Base-by-base conservation (phyloP, 2,113 vertebrate species). In the Pterocles gutturalis region DNA sequence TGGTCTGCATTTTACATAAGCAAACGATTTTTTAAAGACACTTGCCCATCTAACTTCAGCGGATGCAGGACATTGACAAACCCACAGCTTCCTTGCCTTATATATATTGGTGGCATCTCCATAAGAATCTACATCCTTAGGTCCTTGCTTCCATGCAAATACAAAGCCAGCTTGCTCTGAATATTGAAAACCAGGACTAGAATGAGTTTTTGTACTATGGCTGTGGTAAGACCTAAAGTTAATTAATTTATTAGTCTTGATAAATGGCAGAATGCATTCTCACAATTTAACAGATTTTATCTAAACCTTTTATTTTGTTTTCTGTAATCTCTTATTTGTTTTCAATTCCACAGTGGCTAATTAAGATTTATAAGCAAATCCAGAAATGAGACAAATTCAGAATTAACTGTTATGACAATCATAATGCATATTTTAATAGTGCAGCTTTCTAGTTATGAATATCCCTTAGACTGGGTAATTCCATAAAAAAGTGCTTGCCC, bases 311-410 rank as follows among this genome's bases (percentile, higher is more conserved):
- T 80, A 19, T 73, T 89, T 89, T 83, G 18, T 49, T 90, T 88
- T 67, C 21, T 22, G 7, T 62, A 93, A 83, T 71, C 19, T 82
- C 43, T 55, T 82, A 51, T 87, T 95, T 72, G 25, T 6, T 18
- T 83, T 75, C 25, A 77, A 14, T 64, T 91, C 87, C 54, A 67
- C 51, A 34, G 58, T 33, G n/a, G 36, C 25, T 91, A 94, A 88
- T 96, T 91, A 76, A 83, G 29, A 61, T 79, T 78, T 78, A 79
- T 71, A 90, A 88, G 45, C 54, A 94, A 96, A 92, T 70, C 31
- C 21, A 61, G 57, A 85, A 79, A 54, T 61, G 11, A 86, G 71
- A 51, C 13, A 80, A 93, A 83, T 83, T 67, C 58, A 83, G 71
- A 80, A 80, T 53, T 72, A 69, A 60, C 55, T n/a, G 51, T 83